Evolutionary conservation across 1,140 invertebrate species (phyloP).

Genomic region (Sitobion miscanthi): DNA sequence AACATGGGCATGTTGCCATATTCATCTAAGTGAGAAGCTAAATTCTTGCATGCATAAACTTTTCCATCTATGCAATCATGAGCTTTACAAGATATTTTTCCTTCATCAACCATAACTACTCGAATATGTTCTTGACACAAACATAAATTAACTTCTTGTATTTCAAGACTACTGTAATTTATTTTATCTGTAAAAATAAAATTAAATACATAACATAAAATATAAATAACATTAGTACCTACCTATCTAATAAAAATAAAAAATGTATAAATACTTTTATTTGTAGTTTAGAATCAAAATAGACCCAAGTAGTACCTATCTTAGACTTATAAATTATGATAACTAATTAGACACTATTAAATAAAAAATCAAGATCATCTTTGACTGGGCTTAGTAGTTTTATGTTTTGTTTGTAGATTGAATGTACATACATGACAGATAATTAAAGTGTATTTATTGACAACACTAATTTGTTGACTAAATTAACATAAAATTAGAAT

Average conservation of each 20-base stretch:
- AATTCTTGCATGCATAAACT: slow-evolving; percentile 81
- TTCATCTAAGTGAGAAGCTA: slow-evolving; percentile 68
- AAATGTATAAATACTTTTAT: background rate
- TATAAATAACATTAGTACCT: background rate
- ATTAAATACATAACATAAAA: background rate
- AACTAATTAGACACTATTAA: background rate
- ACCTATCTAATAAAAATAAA: background rate
- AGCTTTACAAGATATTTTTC: slow-evolving; percentile 70
- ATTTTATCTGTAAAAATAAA: background rate
- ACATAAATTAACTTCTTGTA: slow-evolving; percentile 60
- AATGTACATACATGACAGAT: too few relatives aligned
- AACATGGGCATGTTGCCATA: slow-evolving; percentile 65
- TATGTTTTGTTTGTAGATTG: too few relatives aligned
- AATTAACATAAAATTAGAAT: background rate
- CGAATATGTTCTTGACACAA: slow-evolving; percentile 65
- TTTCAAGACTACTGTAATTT: background rate
- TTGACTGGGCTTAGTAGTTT: too few relatives aligned
- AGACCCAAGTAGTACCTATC: background rate
- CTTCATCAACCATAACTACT: slow-evolving; percentile 63
- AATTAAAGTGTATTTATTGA: too few relatives aligned
- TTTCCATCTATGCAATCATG: slow-evolving; percentile 81
- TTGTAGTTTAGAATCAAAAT: background rate
- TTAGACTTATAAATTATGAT: background rate
- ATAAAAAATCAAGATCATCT: too few relatives aligned
- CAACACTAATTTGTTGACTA: too few relatives aligned